Evolutionary conservation across 1,140 invertebrate genomes (phyloP).

Genomic region (Bombus pyrosoma): DNA sequence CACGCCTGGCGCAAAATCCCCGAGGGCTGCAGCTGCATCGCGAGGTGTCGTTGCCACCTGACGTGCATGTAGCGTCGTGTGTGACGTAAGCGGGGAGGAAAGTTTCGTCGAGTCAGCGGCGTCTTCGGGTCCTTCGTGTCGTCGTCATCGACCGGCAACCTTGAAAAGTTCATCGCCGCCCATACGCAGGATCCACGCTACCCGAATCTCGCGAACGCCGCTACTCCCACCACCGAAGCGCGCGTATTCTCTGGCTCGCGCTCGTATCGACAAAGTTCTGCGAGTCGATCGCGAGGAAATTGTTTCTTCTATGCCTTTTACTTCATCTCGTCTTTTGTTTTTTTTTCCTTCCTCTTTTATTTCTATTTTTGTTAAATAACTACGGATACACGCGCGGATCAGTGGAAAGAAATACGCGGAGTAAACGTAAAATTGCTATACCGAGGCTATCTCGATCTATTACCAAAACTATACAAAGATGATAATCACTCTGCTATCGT

Average conservation of each 20-base stretch:
- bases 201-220: constrained; percentile 23
- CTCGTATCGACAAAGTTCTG: background rate
- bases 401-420: background rate
- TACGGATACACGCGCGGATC: no score
- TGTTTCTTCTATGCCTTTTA: background rate
- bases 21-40: constrained; percentile 51
- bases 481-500: background rate
- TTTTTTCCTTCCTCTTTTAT: no score
- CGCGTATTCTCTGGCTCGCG: no score
- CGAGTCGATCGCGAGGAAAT: background rate
- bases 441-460: background rate
- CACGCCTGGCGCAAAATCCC: constrained; percentile 56
- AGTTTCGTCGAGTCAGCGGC: constrained; percentile 52
- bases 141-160: constrained; percentile 43
- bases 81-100: constrained; percentile 57
- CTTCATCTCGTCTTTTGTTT: no score
- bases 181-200: constrained; percentile 5
- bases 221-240: no score
- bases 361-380: no score
- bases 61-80: constrained; percentile 43
- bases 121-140: constrained; percentile 37
- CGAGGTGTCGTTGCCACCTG: constrained; percentile 61
- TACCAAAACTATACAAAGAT: background rate
- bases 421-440: background rate
- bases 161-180: constrained; percentile 55